Conservation (phyloP, 1,140 invertebrate species). For the Euura lappo region DNA sequence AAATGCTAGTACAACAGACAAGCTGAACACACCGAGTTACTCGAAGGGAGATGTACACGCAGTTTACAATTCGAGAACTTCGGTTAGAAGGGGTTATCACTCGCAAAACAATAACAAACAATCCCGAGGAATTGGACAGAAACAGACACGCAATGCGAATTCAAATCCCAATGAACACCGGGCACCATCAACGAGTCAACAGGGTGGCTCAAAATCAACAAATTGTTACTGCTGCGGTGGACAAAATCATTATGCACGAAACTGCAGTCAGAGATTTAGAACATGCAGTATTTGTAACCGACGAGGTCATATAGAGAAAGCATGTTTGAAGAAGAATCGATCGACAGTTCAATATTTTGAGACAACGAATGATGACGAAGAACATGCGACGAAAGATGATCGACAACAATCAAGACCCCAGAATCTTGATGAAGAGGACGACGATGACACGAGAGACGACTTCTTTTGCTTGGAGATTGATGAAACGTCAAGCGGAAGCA, state of each 20-base stretch:
- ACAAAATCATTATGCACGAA: background rate
- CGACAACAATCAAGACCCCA: too few species aligned
- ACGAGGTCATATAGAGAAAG: constrained; percentile 8
- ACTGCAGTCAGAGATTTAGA: background rate
- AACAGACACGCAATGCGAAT: background rate
- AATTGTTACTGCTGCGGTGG: background rate
- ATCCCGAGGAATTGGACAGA: background rate
- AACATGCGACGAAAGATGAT: too few species aligned
- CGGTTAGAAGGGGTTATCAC: too few species aligned
- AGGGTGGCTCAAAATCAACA: background rate
- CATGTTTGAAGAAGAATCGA: background rate
- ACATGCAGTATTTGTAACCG: background rate
- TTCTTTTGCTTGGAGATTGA: background rate
- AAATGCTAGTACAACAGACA: constrained; percentile 8
- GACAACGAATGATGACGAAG: too few species aligned
- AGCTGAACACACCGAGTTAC: background rate
- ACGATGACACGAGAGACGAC: background rate
- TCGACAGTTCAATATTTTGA: too few species aligned
- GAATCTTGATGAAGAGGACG: constrained; percentile 25
- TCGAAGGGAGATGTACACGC: too few species aligned
- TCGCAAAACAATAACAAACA: too few species aligned
- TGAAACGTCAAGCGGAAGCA: background rate
- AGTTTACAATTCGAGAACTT: too few species aligned
- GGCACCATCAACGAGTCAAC: too few species aligned
- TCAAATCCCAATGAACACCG: background rate